A percentile compares a stretch with the other conserved stretches of the same genome.
Conservation (phyloP, 2,113 vertebrate species). For the Herpetotheres cachinnans region DNA sequence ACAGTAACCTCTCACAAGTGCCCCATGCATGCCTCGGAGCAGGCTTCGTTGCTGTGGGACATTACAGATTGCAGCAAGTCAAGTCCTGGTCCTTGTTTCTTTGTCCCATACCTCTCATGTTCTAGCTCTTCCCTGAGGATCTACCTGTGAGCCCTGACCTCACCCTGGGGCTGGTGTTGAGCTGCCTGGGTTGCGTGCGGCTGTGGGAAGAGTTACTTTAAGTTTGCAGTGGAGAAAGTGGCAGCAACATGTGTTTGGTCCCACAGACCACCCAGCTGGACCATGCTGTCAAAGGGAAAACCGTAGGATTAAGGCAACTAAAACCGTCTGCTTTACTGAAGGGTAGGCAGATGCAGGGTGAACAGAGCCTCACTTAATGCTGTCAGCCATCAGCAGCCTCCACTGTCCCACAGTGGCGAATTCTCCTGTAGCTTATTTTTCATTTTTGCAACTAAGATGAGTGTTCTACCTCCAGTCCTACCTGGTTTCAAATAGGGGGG, state of each 20-base stretch:
- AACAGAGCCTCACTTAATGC: neutral
- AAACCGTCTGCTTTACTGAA: neutral
- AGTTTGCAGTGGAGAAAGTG: neutral
- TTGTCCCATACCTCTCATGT: neutral
- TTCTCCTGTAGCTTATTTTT: neutral
- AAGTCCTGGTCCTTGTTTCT: neutral
- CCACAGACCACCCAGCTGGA: neutral
- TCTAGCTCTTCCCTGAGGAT: neutral
- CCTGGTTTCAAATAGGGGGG: neutral
- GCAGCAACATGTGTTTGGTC: neutral
- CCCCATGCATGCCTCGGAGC: rapidly evolving
- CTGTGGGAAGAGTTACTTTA: neutral
- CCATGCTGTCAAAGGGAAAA: neutral
- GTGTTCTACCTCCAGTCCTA: neutral
- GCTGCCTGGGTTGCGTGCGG: neutral
- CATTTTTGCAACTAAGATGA: neutral
- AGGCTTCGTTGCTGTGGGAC: neutral
- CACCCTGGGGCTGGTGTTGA: neutral
- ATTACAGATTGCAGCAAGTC: neutral
- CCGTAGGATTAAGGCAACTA: neutral
- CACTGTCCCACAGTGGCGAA: neutral
- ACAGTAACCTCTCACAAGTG: rapidly evolving
- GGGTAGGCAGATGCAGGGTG: neutral
- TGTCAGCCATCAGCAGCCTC: neutral
- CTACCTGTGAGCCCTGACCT: neutral